phyloP scores from a whole-genome alignment of 2,888 invertebrate species.

The Dicyrtomina minuta region DNA sequence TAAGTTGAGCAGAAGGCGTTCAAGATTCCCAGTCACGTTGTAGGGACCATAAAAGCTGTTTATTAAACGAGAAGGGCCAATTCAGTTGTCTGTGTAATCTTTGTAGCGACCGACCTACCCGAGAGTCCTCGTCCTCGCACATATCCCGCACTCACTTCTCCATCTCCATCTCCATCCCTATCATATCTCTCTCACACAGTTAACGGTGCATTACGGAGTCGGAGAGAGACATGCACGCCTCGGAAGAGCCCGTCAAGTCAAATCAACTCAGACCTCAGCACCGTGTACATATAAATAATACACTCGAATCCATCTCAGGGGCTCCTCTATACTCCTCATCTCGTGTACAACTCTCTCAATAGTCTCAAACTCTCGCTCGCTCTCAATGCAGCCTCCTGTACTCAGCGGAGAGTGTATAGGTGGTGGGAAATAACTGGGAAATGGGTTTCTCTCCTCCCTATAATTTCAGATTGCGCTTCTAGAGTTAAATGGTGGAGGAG shows the following conservation, averaged over 20 bases:
- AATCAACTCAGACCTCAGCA: no score
- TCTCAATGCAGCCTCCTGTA: no score
- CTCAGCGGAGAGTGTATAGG: neutral
- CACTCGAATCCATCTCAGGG: neutral
- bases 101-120: constrained; percentile 31
- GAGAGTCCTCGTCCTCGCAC: constrained; percentile 8
- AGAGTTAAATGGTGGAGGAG: neutral
- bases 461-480: neutral
- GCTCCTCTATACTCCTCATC: neutral
- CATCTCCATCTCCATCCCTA: neutral
- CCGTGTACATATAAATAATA: no score
- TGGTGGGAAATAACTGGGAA: neutral
- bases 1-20: constrained; percentile 36
- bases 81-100: constrained; percentile 43
- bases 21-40: constrained; percentile 43
- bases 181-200: neutral
- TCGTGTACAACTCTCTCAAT: no score
- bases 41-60: constrained; percentile 41
- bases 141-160: no score
- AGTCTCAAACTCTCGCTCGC: no score
- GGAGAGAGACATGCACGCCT: no score
- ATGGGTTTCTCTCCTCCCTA: neutral
- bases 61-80: constrained; percentile 42
- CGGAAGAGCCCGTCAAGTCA: no score
- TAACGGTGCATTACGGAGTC: no score